Conservation (phyloP, 2,113 vertebrate genomes). For the Albula goreensis region DNA sequence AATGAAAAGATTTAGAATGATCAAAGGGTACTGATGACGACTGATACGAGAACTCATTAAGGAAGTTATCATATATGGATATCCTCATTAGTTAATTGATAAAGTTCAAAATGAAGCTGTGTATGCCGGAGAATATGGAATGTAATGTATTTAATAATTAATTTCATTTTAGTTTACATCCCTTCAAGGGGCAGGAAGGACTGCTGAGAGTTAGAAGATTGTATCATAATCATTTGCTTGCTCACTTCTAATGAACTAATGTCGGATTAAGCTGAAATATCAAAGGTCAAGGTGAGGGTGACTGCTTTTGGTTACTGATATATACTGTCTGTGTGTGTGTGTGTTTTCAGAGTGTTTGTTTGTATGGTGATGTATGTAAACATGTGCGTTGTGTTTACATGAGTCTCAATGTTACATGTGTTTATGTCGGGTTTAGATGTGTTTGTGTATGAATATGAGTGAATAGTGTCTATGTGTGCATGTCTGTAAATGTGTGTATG, state of each 20-base stretch:
- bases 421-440: neutral
- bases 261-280: slow-evolving; percentile 13
- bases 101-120: slow-evolving; percentile 50
- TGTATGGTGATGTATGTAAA: neutral
- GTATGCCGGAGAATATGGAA: neutral
- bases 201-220: neutral
- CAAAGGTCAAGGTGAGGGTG: neutral
- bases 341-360: neutral
- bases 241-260: slow-evolving; percentile 17
- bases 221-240: neutral
- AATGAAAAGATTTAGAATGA: neutral
- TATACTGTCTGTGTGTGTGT: neutral
- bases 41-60: slow-evolving; percentile 51
- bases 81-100: slow-evolving; percentile 61
- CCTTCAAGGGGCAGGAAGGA: neutral
- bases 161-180: slow-evolving; percentile 8
- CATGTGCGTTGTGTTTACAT: neutral
- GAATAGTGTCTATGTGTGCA: neutral
- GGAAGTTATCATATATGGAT: slow-evolving; percentile 56
- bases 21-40: slow-evolving; percentile 1
- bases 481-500: neutral
- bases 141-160: slow-evolving; percentile 15
- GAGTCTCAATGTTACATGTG: neutral
- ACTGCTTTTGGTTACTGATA: slow-evolving; percentile 1
- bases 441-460: neutral